Evolutionary conservation across 2,113 vertebrate species (phyloP), one percentile per base, ranked within the genome.

Genomic region (Ctenodactylus gundi): DNA sequence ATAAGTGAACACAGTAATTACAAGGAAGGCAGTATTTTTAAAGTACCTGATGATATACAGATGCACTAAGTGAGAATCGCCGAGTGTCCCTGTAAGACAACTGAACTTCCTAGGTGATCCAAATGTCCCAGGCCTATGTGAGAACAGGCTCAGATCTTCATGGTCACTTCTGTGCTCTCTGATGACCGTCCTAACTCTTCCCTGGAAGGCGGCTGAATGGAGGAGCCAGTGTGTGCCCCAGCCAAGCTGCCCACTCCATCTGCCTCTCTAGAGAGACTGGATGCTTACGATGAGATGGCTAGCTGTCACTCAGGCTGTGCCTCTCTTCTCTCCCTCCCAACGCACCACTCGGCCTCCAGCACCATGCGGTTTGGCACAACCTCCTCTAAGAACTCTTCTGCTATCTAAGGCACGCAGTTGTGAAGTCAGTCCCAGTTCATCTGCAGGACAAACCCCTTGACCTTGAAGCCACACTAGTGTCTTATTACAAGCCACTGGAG

Each of bases 251-350:
- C 15, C 1, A 4, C 10, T 46, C 13, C 34, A 44, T 13, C 27
- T 39, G 23, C 17, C 41, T 34, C 51, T 34, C 9, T 13, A n/a
- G 65, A 41, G 6, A 12, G 1, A 3, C 4, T 17, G 15, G 36
- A 20, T 14, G 1, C 0, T 18, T 1, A 34, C 12, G 41, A 55
- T 25, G 58, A 17, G 1, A 12, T 0, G 15, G 41, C 55, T 44
- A 18, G 8, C 31, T 68, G n/a, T 6, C 8, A 21, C 10, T 18
- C 18, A 13, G 55, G 20, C 51, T 7, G 20, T 20, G 41, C 29
- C 11, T 10, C 31, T n/a, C 31, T 65, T 31, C 44, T 83, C 46
- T 72, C 70, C 44, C 12, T 58, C 39, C 21, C 13, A 7, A 17
- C 27, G n/a, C 27, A 55, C 36, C 17, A 4, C 29, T 75, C 44